Conservation (phyloP, 2,797 vertebrate species). For the Fistularia commersonii region DNA sequence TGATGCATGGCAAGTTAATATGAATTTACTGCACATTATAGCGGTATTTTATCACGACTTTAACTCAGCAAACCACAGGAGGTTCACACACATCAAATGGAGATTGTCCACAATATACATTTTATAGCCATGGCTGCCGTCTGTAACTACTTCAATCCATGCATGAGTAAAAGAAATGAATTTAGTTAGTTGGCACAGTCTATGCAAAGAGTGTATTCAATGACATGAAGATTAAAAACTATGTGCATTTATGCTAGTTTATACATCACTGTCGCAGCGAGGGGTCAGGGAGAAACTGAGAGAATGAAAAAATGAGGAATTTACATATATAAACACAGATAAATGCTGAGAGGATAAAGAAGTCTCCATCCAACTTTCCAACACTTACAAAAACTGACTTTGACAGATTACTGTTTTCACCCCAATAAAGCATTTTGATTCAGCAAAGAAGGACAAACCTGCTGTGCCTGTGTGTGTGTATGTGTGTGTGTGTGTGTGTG, state of each 20-base stretch:
- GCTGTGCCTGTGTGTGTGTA: conserved; percentile 37
- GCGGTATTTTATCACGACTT: conserved; percentile 34
- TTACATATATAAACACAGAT: conserved; percentile 13
- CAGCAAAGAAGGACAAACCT: conserved; percentile 40
- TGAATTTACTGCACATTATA: conserved; percentile 28
- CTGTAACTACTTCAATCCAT: too few species aligned
- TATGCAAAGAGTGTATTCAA: too few species aligned
- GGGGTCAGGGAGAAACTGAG: neutral
- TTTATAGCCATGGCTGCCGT: too few species aligned
- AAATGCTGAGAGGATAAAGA: conserved; percentile 12
- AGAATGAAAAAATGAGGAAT: too few species aligned
- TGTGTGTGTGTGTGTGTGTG: conserved; percentile 26
- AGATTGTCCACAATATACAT: conserved; percentile 5
- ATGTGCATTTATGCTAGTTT: too few species aligned
- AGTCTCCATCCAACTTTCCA: conserved; percentile 26
- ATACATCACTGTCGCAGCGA: too few species aligned
- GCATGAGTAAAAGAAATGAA: too few species aligned
- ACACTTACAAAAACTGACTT: conserved; percentile 47
- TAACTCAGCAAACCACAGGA: conserved; percentile 15
- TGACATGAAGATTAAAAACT: neutral
- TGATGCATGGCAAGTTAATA: conserved; percentile 39
- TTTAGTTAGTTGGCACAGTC: too few species aligned
- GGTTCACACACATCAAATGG: conserved; percentile 24
- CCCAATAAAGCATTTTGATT: conserved; percentile 45
- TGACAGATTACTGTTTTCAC: conserved; percentile 62